Base-by-base conservation (phyloP, 2,797 vertebrate species). In the Pempheris klunzingeri region DNA sequence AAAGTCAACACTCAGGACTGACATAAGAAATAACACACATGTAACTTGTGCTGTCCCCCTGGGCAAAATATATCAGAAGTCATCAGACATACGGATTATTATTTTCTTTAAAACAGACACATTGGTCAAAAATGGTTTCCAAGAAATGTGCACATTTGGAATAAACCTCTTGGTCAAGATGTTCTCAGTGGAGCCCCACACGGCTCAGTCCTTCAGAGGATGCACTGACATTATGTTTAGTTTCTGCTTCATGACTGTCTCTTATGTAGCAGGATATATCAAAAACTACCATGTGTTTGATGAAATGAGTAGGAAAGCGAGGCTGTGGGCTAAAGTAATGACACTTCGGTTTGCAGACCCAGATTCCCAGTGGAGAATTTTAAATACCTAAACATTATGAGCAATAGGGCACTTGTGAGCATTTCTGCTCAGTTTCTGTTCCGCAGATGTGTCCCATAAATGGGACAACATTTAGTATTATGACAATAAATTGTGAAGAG, bases 1-100 rank as follows among this genome's bases (percentile, higher is more conserved):
- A 69, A 74, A 81, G 70, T 80, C 62, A 83, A 68, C 77, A 82
- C 15, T 39, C 36, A 52, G 24, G 52, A 68, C 60, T 74, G 54
- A 80, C 77, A 44, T 74, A 63, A 84, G 26, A 69, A 64, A 78
- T 66, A 71, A 68, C 65, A 71, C 59, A 62, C 60, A 17, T 70
- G 26, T 63, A 9, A 55, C n/a, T 58, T 39, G 24, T 18, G 7
- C 32, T 36, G 22, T 55, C 11, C 52, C 66, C 58, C 15, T 14
- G 20, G 55, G 52, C 2, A 58, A 80, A 80, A 81, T 46, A 69
- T 34, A 57, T 62, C 57, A 73, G 17, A 41, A 14, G 2, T 36
- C 26, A 53, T 54, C 62, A 38, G 43, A 55, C 65, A 69, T 54
- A 68, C 43, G n/a, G 61, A 73, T 34, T 4, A 26, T 58, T 8